Base-by-base conservation (phyloP, 2,888 invertebrate species). In the Drosophila nigricruria region DNA sequence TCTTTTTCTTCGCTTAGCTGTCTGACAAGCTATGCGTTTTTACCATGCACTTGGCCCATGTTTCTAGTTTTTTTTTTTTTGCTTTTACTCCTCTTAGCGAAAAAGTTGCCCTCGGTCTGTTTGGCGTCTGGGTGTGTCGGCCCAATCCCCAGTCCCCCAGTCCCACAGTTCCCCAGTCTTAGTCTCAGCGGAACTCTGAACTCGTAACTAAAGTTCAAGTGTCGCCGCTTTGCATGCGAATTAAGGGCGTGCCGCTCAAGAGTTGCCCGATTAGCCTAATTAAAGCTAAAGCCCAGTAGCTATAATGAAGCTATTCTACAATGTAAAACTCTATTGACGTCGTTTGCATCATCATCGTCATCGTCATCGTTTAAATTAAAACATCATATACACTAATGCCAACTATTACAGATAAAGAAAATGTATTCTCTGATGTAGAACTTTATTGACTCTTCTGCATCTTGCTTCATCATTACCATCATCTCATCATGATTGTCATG, bases 21-120 rank as follows among this genome's bases (percentile, higher is more conserved):
- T 90, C 86, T 88, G 86, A 89, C 90, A 89, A 84, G 89, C 89
- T 89, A 61, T 79, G 78, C 65, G 65, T 72, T 80, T 72, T 70
- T 81, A 56, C 69, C 74, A 54, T 78, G 74, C 79, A 78, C 68
- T 81, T 81, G 73, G 81, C 52, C 69, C 61, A 42, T 32, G 61
- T 61, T 56, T 36, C 36, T 23, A 16, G 16, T 23, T 32, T 23
- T 30, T 18, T 32, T 32, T 23, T 32, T 12, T 27, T 36, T 20
- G 36, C 54, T 69, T 53, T 60, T 58, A 53, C 57, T 34, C 34
- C 42, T 57, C 50, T 60, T 60, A 59, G 71, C 62, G 66, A 54
- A 58, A 59, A 62, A 30, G 54, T 56, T 70, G 50, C 59, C 49
- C 36, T 36, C 27, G 20, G 27, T 40, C 12, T 38, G 27, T 30